These are phyloP conservation scores for Pangasius krempfi DNA, from an alignment of 2,797 vertebrate species.

Conservation along the genomic window DNA sequence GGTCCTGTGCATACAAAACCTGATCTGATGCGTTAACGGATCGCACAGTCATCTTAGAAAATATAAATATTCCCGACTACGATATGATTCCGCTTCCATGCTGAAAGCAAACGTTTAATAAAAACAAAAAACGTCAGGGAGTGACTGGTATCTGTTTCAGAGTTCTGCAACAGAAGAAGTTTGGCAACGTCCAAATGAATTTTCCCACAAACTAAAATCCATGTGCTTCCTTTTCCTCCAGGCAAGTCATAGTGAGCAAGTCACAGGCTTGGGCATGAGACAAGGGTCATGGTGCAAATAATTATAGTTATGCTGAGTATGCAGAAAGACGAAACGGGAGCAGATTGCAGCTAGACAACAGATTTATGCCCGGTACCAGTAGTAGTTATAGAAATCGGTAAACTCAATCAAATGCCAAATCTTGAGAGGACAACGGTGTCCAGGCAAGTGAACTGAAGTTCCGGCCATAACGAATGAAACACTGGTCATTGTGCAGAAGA, in stretches of 20 bases:
- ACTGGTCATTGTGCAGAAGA: neutral
- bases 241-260: constrained; percentile 14
- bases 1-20: constrained; percentile 36
- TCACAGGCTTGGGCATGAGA: neutral
- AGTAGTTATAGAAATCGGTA: neutral
- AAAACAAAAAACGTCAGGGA: constrained; percentile 29
- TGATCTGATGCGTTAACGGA: constrained; percentile 3
- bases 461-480: neutral
- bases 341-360: neutral
- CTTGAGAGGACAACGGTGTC: neutral
- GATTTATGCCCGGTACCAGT: neutral
- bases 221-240: constrained; percentile 19
- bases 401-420: neutral
- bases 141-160: constrained; percentile 47
- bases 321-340: constrained; percentile 27
- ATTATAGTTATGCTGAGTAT: constrained; percentile 35
- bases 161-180: constrained; percentile 33
- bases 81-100: constrained; percentile 31
- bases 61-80: constrained; percentile 40
- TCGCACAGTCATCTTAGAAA: constrained; percentile 10
- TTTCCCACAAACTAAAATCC: constrained; percentile 47
- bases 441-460: neutral
- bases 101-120: constrained; percentile 18
- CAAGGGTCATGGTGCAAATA: constrained; percentile 30
- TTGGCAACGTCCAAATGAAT: constrained; percentile 50